These are phyloP conservation scores for Rhinolophus ferrumequinum DNA, from an alignment of 2,113 vertebrate species.

Conservation along the genomic window DNA sequence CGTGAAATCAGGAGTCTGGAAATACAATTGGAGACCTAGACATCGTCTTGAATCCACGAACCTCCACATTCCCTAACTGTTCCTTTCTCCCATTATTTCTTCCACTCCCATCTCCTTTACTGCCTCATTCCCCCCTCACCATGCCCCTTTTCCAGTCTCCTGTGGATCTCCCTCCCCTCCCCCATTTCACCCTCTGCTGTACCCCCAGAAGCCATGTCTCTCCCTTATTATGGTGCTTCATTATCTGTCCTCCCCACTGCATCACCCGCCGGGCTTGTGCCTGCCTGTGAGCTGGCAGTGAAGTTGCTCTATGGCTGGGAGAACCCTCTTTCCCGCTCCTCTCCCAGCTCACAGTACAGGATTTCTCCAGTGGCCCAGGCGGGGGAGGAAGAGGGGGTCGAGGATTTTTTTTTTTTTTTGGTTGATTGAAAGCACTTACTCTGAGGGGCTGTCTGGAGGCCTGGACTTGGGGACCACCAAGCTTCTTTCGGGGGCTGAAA, in stretches of 20 bases:
- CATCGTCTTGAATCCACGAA: conserved; percentile 10
- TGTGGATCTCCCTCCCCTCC: not conserved
- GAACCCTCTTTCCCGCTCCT: conserved; percentile 28
- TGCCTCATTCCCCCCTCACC: not conserved
- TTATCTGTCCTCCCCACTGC: not conserved
- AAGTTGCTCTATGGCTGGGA: conserved; percentile 53
- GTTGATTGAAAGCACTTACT: not conserved
- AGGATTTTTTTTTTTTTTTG: not conserved
- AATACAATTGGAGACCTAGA: not conserved
- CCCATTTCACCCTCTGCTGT: not conserved
- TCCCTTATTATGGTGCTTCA: not conserved
- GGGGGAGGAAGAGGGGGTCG: not conserved
- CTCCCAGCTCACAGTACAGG: not conserved
- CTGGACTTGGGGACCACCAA: not conserved
- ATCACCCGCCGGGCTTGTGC: conserved; percentile 70
- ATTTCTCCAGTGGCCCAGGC: not conserved
- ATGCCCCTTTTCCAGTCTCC: not conserved
- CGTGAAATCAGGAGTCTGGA: conserved; percentile 38
- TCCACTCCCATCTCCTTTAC: not conserved
- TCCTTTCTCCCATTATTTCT: not conserved
- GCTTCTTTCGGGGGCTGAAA: not conserved
- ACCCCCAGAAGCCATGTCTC: not conserved
- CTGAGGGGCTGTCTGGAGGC: not conserved
- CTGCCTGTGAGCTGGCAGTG: conserved; percentile 74
- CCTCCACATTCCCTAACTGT: not conserved